Percentiles rank a stretch among this genome's conserved stretches.
Conservation (phyloP, 2,888 invertebrate genomes). For the Eristalis arbustorum region DNA sequence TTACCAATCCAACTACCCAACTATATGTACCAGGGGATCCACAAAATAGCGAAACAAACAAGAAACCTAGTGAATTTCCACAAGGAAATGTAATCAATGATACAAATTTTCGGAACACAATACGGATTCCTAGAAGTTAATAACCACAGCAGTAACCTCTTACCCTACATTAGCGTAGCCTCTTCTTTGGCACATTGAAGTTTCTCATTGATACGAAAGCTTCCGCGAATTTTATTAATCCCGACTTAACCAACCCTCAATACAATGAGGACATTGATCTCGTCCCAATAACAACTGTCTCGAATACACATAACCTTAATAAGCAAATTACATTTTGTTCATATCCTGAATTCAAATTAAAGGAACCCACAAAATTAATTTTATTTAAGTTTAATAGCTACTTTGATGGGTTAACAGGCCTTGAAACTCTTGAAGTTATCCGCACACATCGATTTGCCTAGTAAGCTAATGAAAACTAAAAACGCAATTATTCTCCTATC, state of each 20-base stretch:
- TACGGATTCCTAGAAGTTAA: no score
- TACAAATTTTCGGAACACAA: no score
- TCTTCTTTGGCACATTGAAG: no score
- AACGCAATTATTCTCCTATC: conserved; percentile 4
- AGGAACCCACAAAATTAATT: not conserved
- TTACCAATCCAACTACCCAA: no score
- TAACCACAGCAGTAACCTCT: no score
- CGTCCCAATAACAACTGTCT: not conserved
- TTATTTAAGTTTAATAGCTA: not conserved
- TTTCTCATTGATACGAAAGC: not conserved
- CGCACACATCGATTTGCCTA: not conserved
- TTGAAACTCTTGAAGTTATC: not conserved
- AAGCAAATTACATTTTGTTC: not conserved
- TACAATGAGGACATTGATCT: not conserved
- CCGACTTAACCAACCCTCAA: not conserved
- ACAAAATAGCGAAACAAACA: no score
- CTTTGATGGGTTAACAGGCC: not conserved
- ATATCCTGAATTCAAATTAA: not conserved
- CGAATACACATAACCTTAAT: not conserved
- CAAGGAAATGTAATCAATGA: no score
- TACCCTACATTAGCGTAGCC: no score
- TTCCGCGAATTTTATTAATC: not conserved
- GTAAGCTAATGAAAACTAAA: not conserved
- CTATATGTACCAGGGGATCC: no score
- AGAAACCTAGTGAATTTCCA: no score